Evolutionary conservation across 2,888 invertebrate species (phyloP).

Genomic region (Diaprepes abbreviatus): DNA sequence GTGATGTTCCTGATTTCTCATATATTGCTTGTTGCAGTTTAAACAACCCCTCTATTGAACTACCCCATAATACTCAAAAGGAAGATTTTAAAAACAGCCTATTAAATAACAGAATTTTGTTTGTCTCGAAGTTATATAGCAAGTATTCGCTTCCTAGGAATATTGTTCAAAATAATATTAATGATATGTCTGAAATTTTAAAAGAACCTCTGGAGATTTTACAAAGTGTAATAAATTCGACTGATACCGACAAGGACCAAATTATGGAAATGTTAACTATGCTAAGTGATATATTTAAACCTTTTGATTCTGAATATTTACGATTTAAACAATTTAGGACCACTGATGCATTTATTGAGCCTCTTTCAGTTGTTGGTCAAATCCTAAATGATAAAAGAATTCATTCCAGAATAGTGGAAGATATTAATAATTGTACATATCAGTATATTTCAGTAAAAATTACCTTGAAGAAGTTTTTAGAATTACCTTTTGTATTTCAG

Average conservation of each 20-base stretch:
- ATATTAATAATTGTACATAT: constrained; percentile 18
- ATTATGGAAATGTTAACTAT: constrained; percentile 14
- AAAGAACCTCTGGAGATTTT: not conserved
- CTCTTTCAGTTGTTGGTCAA: not conserved
- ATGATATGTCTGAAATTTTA: constrained; percentile 3
- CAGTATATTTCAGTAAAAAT: constrained; percentile 31
- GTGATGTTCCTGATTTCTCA: no score
- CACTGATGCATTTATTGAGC: not conserved
- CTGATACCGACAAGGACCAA: not conserved
- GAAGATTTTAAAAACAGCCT: not conserved
- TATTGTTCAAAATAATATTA: not conserved
- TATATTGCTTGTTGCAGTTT: not conserved
- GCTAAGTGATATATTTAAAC: constrained; percentile 38
- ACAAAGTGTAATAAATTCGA: not conserved
- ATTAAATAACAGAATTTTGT: not conserved
- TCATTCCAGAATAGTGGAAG: not conserved
- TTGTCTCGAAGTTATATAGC: constrained; percentile 10
- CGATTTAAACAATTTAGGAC: constrained; percentile 33
- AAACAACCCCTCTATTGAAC: no score
- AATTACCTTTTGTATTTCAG: constrained; percentile 31
- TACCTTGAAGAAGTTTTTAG: constrained; percentile 34
- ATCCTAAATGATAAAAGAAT: not conserved
- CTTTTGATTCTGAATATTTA: constrained; percentile 35
- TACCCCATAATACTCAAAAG: no score
- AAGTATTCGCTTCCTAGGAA: not conserved